Conservation (phyloP, 2,113 vertebrate genomes). For the Phoenicopterus ruber region DNA sequence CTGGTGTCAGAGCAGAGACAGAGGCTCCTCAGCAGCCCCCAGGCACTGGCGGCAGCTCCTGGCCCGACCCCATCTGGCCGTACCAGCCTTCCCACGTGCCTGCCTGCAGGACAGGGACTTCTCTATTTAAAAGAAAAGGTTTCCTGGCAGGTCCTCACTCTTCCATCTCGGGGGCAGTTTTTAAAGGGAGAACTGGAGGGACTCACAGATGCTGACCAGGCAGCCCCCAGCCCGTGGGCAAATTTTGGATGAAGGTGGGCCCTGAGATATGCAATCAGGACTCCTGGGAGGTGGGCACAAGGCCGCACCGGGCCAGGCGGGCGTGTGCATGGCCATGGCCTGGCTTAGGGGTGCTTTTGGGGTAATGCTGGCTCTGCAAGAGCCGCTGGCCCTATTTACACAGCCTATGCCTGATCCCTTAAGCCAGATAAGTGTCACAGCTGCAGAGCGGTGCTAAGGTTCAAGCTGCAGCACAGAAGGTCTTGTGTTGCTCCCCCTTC, state of each 20-base stretch:
- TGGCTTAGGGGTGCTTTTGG: not conserved
- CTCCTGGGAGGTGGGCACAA: not conserved
- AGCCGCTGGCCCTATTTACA: not conserved
- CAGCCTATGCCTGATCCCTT: slow-evolving; percentile 17
- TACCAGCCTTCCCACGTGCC: not conserved
- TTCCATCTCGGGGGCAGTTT: not conserved
- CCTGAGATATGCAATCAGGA: not conserved
- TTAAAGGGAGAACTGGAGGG: not conserved
- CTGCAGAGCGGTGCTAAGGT: not conserved
- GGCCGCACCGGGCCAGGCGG: not conserved
- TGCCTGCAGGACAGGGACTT: not conserved
- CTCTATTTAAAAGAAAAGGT: not conserved
- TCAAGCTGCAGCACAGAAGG: not conserved
- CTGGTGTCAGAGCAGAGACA: not conserved
- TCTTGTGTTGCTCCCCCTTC: not conserved
- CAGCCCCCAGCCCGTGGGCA: not conserved
- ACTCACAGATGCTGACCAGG: not conserved
- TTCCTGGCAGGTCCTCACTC: not conserved
- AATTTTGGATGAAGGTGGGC: not conserved
- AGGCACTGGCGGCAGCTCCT: not conserved
- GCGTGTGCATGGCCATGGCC: rapidly evolving
- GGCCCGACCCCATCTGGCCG: slow-evolving; percentile 6
- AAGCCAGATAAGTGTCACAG: slow-evolving; percentile 45
- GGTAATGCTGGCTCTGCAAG: not conserved
- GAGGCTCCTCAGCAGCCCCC: not conserved